Evolutionary conservation across 2,888 invertebrate species (phyloP).

Genomic region (Diarsia rubi): DNA sequence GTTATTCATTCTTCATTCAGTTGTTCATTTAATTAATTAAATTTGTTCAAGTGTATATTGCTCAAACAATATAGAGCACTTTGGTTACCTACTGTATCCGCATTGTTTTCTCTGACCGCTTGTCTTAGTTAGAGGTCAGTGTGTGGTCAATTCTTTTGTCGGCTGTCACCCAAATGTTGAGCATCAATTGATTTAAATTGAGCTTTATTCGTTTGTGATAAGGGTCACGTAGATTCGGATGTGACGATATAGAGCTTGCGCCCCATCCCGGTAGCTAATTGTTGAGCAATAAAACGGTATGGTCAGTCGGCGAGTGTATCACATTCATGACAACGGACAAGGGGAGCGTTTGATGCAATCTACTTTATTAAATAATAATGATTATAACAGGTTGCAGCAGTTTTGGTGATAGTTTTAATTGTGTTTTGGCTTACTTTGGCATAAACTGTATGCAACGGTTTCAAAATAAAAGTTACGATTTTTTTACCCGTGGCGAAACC

Average conservation of each 20-base stretch:
- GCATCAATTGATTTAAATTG: conserved; percentile 40
- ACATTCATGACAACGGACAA: conserved; percentile 37
- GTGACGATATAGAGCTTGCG: conserved; percentile 52
- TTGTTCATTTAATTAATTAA: no score
- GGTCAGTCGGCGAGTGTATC: conserved; percentile 73
- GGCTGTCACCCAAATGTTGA: conserved; percentile 32
- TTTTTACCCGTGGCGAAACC: no score
- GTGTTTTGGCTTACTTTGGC: neutral
- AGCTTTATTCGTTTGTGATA: conserved; percentile 66
- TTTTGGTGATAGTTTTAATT: conserved; percentile 50
- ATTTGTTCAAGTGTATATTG: conserved; percentile 60
- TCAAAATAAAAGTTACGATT: neutral
- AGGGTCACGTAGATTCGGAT: conserved; percentile 33
- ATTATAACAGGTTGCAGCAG: conserved; percentile 52
- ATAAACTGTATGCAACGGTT: neutral
- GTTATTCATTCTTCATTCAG: no score
- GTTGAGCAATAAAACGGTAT: conserved; percentile 86
- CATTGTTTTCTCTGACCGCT: conserved; percentile 79
- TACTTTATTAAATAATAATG: conserved; percentile 79
- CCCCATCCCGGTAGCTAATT: conserved; percentile 76
- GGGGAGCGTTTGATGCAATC: conserved; percentile 73
- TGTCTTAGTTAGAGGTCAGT: conserved; percentile 76
- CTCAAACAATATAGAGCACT: conserved; percentile 41
- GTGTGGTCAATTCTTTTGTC: conserved; percentile 75
- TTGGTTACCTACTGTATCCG: conserved; percentile 37